Conservation (phyloP, 1,140 invertebrate genomes). For the Manduca sexta region DNA sequence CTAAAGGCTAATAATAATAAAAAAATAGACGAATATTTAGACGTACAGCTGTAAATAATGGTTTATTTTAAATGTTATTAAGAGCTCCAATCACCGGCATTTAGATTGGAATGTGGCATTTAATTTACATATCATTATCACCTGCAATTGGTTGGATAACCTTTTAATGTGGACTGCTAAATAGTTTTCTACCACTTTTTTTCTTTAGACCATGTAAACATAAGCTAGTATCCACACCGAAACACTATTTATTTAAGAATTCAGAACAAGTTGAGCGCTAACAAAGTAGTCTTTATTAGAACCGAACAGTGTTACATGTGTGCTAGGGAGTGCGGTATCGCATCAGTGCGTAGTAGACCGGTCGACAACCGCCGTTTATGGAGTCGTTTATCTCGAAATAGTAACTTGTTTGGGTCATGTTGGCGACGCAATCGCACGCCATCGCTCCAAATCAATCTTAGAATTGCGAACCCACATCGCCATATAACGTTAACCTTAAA, state of each 20-base stretch:
- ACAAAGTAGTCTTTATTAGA: constrained; percentile 40
- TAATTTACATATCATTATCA: too few species aligned
- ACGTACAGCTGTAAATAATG: background rate
- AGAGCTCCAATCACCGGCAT: constrained; percentile 1
- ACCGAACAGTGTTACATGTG: constrained; percentile 35
- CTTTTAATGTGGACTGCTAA: too few species aligned
- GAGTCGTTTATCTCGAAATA: constrained; percentile 67
- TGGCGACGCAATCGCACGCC: constrained; percentile 56
- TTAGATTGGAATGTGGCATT: constrained; percentile 1
- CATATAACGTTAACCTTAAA: constrained; percentile 6
- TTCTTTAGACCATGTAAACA: too few species aligned
- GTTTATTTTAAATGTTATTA: constrained; percentile 6
- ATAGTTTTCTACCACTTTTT: too few species aligned
- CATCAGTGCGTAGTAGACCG: constrained; percentile 28
- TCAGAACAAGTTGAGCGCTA: background rate
- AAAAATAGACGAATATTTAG: background rate
- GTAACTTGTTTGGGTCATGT: constrained; percentile 60
- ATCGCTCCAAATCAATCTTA: constrained; percentile 49
- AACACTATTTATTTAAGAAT: constrained; percentile 4
- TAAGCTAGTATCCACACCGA: background rate
- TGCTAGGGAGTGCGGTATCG: constrained; percentile 14
- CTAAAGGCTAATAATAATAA: too few species aligned
- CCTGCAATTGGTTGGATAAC: too few species aligned
- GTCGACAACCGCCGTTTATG: constrained; percentile 55
- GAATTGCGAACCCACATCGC: constrained; percentile 31